These are phyloP conservation scores for Papilio elwesi DNA, from an alignment of 2,888 invertebrate genomes.

Conservation along the genomic window DNA sequence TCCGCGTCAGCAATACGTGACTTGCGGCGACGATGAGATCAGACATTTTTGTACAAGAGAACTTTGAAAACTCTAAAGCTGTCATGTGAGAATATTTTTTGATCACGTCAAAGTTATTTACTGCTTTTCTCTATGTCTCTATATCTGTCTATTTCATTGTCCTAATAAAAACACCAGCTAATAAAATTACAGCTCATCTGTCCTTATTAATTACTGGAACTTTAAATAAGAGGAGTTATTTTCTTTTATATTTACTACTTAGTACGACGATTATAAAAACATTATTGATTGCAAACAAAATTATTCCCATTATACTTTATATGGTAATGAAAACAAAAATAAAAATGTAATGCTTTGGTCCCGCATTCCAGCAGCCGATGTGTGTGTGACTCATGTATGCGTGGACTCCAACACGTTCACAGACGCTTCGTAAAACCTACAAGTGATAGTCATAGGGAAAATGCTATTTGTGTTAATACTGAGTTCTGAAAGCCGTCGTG, in stretches of 20 bases:
- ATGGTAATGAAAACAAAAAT: background rate
- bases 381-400: constrained; percentile 8
- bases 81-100: constrained; percentile 16
- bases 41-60: constrained; percentile 25
- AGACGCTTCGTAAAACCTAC: background rate
- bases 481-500: no score
- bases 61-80: constrained; percentile 27
- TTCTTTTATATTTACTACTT: background rate
- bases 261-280: no score
- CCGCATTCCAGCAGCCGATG: constrained; percentile 23
- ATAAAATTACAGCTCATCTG: background rate
- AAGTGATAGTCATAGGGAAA: background rate
- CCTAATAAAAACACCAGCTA: no score
- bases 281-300: background rate
- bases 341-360: background rate
- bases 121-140: no score
- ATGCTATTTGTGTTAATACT: background rate
- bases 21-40: constrained; percentile 33
- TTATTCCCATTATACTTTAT: background rate
- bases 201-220: background rate
- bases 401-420: constrained; percentile 1
- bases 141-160: no score
- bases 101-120: background rate
- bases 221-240: background rate
- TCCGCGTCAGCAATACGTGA: constrained; percentile 39